Conservation (phyloP, 2,888 invertebrate genomes). For the Zaprionus bogoriensis region DNA sequence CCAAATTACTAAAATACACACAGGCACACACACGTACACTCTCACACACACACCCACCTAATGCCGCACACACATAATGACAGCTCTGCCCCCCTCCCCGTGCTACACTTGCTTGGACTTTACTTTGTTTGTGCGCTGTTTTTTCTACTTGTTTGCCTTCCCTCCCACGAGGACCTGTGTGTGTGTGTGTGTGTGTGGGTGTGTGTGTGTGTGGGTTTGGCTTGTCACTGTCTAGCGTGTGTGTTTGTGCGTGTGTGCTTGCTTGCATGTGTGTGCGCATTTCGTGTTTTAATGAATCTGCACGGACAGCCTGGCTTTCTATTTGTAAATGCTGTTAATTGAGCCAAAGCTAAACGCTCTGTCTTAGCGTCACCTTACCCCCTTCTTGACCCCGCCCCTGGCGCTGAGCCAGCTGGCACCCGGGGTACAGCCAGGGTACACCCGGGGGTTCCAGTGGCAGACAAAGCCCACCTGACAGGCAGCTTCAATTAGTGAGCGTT, state of each 20-base stretch:
- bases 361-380: slow-evolving; percentile 36
- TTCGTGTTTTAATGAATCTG: slow-evolving; percentile 75
- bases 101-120: slow-evolving; percentile 11
- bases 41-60: slow-evolving; percentile 5
- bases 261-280: slow-evolving; percentile 23
- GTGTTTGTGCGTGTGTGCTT: slow-evolving; percentile 4
- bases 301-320: slow-evolving; percentile 52
- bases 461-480: slow-evolving; percentile 22
- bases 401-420: neutral
- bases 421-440: neutral
- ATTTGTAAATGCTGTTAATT: slow-evolving; percentile 70
- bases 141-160: slow-evolving; percentile 21
- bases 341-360: slow-evolving; percentile 67
- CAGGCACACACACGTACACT: slow-evolving; percentile 15
- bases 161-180: slow-evolving; percentile 8
- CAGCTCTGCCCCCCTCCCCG: neutral
- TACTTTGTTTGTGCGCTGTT: slow-evolving; percentile 44
- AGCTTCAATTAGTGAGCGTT: slow-evolving; percentile 46
- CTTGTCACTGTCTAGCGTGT: slow-evolving; percentile 7
- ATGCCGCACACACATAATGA: slow-evolving; percentile 1
- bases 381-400: slow-evolving; percentile 1
- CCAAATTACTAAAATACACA: slow-evolving; percentile 73
- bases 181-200: slow-evolving; percentile 11
- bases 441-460: neutral
- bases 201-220: slow-evolving; percentile 8